Evolutionary conservation across 2,888 invertebrate species (phyloP).

Genomic region (Dendrolimus houi): DNA sequence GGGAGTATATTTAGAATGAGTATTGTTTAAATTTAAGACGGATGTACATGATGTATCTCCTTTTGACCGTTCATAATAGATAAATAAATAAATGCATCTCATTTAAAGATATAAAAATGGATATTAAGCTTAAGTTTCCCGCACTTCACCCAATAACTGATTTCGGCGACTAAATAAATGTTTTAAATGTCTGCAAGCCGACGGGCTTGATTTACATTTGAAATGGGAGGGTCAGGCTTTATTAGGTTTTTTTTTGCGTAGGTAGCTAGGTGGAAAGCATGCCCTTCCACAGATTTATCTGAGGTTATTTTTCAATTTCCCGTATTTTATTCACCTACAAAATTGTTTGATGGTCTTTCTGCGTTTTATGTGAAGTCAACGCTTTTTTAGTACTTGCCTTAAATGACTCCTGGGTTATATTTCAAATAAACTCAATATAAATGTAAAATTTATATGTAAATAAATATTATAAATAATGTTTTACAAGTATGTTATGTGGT

Average conservation of each 20-base stretch:
- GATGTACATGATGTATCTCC: background rate
- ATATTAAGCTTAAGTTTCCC: slow-evolving; percentile 24
- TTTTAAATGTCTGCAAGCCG: slow-evolving; percentile 38
- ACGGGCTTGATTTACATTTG: slow-evolving; percentile 49
- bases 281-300: slow-evolving; percentile 6
- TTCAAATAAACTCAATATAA: too few species aligned
- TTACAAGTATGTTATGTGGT: too few species aligned
- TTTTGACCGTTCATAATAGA: background rate
- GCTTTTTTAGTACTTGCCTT: too few species aligned
- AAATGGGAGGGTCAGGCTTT: slow-evolving; percentile 49
- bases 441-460: too few species aligned
- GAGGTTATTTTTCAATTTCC: slow-evolving; percentile 16
- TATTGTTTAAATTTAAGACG: background rate
- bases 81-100: background rate
- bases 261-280: slow-evolving; percentile 25
- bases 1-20: too few species aligned
- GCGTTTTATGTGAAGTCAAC: background rate
- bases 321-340: background rate
- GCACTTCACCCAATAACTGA: slow-evolving; percentile 27
- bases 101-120: slow-evolving; percentile 17
- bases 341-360: background rate
- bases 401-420: too few species aligned
- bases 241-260: slow-evolving; percentile 39
- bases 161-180: slow-evolving; percentile 40
- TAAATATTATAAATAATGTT: too few species aligned